Percentiles rank a stretch among this genome's conserved stretches.
phyloP scores from a whole-genome alignment of 2,797 vertebrate species.

The Sebastes baramenuke region DNA sequence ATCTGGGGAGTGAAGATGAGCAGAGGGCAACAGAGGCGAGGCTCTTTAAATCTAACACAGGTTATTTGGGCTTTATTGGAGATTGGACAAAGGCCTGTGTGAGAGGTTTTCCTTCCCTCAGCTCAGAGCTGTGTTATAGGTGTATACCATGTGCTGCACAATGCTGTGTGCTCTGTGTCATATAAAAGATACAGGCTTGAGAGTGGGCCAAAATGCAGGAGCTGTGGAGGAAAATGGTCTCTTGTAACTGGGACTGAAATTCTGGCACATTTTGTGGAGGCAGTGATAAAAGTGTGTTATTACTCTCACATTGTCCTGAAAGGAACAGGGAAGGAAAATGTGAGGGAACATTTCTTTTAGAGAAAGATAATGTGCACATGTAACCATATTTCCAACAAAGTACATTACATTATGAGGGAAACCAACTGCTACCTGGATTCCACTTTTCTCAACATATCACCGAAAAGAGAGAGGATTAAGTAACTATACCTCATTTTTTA shows the following conservation, averaged over 20 bases:
- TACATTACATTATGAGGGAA: neutral
- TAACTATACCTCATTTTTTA: neutral
- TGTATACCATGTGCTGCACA: conserved; percentile 11
- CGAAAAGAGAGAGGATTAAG: neutral
- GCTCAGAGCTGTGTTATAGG: conserved; percentile 23
- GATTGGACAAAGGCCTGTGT: conserved; percentile 42
- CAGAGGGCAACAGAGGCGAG: conserved; percentile 35
- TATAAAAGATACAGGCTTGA: conserved; percentile 26
- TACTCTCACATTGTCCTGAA: conserved; percentile 14
- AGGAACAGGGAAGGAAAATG: neutral
- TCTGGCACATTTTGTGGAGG: conserved; percentile 20
- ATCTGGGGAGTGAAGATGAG: conserved; percentile 40
- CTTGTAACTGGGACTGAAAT: conserved; percentile 18
- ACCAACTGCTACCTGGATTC: neutral
- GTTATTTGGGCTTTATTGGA: conserved; percentile 58
- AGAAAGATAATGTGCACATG: neutral
- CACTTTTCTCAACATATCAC: neutral
- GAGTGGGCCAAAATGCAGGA: conserved; percentile 1
- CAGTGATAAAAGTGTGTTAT: conserved; percentile 21
- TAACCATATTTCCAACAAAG: neutral
- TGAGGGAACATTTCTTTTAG: neutral
- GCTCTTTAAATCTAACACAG: conserved; percentile 59
- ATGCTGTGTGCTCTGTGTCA: neutral
- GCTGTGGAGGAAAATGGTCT: conserved; percentile 2
- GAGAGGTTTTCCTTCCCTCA: conserved; percentile 27